Base-by-base conservation (phyloP, 2,797 vertebrate genomes). In the Melanotaenia nigrans region DNA sequence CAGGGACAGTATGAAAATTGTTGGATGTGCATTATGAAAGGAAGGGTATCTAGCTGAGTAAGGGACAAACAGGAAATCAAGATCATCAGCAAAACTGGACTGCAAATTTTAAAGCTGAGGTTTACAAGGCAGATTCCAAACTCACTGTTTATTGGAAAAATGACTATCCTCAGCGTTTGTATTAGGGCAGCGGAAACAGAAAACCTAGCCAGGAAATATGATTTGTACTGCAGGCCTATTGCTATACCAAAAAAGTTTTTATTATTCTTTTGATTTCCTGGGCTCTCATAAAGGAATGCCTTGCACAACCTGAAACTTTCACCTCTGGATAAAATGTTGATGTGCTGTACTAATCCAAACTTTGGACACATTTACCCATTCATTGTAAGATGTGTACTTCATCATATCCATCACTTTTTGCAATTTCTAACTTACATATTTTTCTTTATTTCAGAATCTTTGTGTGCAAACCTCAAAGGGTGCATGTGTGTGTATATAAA, bases 21-120 rank as follows among this genome's bases (percentile, higher is more conserved):
- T 82, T 56, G 73, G 56, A 75, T 71, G 66, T 61, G 58, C 73
- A 85, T 11, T 75, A 69, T 65, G 18, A 70, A 80, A 82, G 69
- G 81, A 87, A 85, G 80, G 58, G 22, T 66, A 80, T 86, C 49
- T 55, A 56, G 87, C 85, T 88, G 82, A 90, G 73, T 83, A 86
- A 90, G 86, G 84, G 82, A 86, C 85, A 83, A 84, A 77, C 60
- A n/a, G 59, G 63, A 81, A 89, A 85, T 84, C 32, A 71, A 78
- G 58, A 56, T 54, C 57, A 86, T 92, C 85, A 89, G 87, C 85
- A 79, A 71, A 90, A 86, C 2, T 5, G 65, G 64, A 71, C 59
- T 0, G 14, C 78, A 60, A 81, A 83, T 74, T 87, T 80, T 71
- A 64, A 76, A 86, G 77, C 51, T 77, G 55, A 1, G 38, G 55